Evolutionary conservation across 2,113 vertebrate genomes (phyloP).

Genomic region (Melozone crissalis): DNA sequence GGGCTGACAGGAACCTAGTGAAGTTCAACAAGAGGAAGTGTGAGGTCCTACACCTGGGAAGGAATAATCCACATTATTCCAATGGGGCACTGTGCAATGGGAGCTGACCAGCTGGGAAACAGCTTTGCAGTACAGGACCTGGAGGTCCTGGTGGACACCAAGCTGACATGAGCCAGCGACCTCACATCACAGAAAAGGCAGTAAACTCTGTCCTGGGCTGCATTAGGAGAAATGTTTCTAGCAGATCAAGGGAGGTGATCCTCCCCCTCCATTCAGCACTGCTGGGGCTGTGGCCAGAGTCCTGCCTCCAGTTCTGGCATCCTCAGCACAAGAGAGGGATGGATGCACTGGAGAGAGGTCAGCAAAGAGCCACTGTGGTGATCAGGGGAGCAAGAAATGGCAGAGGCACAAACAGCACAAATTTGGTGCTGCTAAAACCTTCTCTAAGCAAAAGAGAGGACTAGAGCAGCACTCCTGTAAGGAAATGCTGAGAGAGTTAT

Average conservation of each 20-base stretch:
- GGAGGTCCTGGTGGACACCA: not conserved
- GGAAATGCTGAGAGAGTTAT: not conserved
- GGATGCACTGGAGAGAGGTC: not conserved
- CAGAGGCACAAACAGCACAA: not conserved
- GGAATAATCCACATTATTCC: not conserved
- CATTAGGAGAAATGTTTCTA: not conserved
- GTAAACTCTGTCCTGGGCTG: not conserved
- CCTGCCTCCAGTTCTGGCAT: not conserved
- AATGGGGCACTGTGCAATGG: not conserved
- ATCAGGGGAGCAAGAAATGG: not conserved
- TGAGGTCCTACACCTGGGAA: not conserved
- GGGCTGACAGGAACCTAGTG: not conserved
- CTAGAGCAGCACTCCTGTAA: not conserved
- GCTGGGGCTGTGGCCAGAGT: not conserved
- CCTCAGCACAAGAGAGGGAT: not conserved
- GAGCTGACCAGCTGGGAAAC: not conserved
- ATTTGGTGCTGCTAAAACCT: not conserved
- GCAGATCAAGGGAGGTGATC: not conserved
- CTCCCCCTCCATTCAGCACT: not conserved
- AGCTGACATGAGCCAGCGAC: not conserved
- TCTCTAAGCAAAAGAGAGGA: not conserved
- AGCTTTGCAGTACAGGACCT: not conserved
- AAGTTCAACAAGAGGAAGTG: not conserved
- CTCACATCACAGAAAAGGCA: not conserved
- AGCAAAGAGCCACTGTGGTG: not conserved